Evolutionary conservation across 1,140 invertebrate species (phyloP), one percentile per base, ranked within the genome.

Genomic region (Oedothorax gibbosus): DNA sequence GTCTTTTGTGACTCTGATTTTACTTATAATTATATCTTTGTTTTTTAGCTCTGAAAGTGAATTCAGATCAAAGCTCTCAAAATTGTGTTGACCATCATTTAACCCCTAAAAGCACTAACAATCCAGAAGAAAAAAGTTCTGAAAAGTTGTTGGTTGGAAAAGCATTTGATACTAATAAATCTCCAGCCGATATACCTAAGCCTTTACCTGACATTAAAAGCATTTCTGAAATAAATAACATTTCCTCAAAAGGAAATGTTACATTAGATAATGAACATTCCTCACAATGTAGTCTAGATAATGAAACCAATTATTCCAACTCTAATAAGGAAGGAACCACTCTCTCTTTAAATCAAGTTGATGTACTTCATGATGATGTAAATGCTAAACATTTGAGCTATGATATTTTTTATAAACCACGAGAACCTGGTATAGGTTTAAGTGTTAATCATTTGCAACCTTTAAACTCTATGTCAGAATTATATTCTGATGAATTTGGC

Each of bases 381-480:
- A 68, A n/a, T 68, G 50, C 76, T 14, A 79, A 79, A n/a, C n/a
- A 53, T 68, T 79, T 53, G 35, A 56, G 35, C 54, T 79, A 79
- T 66, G 76, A 79, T 11, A 79, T 79, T 20, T 79, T 79, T 79
- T 79, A 79, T 68, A 79, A 79, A 66, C 49, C 21, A 50, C 8
- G 8, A 0, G 57, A 62, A 35, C 51, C 75, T 14, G 20, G 35
- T 56, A 21, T 54, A 57, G 15, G 49, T 77, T 10, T 64, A 18
- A 50, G 62, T 64, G 12, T 20, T 62, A 62, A 8, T 7, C 35
- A 76, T 12, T 72, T 51, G 51, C 51, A 51, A 18, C 20, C 49
- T 72, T 49, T 6, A 15, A 73, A 10, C 51, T 57, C 49, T 71
- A 7, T n/a, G 21, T 35, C 71, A 56, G 51, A 73, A n/a, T n/a